Percentiles rank a stretch among this genome's conserved stretches.
Conservation (phyloP, 2,888 invertebrate species). For the Celastrina argiolus region DNA sequence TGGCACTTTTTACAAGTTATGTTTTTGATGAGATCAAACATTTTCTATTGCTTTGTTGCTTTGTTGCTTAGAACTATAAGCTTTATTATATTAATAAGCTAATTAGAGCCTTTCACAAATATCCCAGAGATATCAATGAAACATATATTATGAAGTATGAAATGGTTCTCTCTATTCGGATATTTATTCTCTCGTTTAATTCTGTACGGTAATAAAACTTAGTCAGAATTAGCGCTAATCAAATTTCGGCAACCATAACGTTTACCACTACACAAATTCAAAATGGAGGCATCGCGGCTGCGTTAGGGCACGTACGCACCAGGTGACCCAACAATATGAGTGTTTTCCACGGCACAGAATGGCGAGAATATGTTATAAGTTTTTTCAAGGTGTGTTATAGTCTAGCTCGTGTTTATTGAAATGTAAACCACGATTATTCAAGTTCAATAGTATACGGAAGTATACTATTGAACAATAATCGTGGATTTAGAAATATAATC, state of each 20-base stretch:
- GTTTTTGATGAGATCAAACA: no score
- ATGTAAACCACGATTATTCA: no score
- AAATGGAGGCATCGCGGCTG: constrained; percentile 38
- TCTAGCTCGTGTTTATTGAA: no score
- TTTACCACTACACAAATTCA: constrained; percentile 34
- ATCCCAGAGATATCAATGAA: no score
- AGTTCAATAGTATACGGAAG: no score
- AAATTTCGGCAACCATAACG: constrained; percentile 30
- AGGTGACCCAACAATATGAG: constrained; percentile 1
- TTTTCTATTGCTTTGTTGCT: no score
- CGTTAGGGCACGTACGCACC: constrained; percentile 27
- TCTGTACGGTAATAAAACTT: neutral
- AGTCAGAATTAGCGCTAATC: constrained; percentile 17
- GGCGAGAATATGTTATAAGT: neutral
- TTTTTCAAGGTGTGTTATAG: neutral
- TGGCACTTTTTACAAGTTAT: no score
- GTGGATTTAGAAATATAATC: no score
- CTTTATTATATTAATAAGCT: no score
- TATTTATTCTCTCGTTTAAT: neutral
- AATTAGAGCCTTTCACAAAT: no score
- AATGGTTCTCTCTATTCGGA: neutral
- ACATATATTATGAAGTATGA: neutral
- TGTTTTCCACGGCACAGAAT: neutral
- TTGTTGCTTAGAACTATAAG: no score
- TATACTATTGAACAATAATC: no score